These are phyloP conservation scores for Castor canadensis DNA, from an alignment of 2,113 vertebrate genomes.

Conservation along the genomic window DNA sequence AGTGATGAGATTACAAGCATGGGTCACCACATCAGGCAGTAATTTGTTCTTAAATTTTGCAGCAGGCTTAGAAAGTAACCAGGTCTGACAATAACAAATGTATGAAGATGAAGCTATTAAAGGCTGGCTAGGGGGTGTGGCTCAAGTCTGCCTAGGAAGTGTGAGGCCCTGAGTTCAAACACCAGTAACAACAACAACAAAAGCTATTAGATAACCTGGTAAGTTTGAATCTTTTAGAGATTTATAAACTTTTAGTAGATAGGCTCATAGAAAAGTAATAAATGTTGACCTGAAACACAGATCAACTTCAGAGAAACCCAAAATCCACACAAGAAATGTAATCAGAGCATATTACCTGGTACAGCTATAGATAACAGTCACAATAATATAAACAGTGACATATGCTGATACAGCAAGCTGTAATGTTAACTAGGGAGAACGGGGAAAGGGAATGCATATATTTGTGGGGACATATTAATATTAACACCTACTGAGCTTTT, in stretches of 20 bases:
- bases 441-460: background rate
- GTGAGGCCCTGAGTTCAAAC: too few species aligned
- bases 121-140: too few species aligned
- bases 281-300: background rate
- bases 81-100: background rate
- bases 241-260: background rate
- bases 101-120: too few species aligned
- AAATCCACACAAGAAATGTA: background rate
- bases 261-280: constrained; percentile 12
- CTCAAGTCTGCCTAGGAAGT: too few species aligned
- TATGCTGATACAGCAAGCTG: background rate
- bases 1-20: too few species aligned
- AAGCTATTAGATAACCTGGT: background rate
- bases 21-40: too few species aligned
- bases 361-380: background rate
- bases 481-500: background rate
- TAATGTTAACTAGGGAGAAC: background rate
- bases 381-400: constrained; percentile 23
- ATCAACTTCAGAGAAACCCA: constrained; percentile 14
- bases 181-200: too few species aligned
- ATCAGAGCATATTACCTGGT: background rate
- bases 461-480: background rate
- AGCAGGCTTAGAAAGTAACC: background rate
- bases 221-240: background rate
- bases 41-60: background rate